Evolutionary conservation across 1,140 invertebrate species (phyloP), one percentile per base, ranked within the genome.

Genomic region (Pantala flavescens): DNA sequence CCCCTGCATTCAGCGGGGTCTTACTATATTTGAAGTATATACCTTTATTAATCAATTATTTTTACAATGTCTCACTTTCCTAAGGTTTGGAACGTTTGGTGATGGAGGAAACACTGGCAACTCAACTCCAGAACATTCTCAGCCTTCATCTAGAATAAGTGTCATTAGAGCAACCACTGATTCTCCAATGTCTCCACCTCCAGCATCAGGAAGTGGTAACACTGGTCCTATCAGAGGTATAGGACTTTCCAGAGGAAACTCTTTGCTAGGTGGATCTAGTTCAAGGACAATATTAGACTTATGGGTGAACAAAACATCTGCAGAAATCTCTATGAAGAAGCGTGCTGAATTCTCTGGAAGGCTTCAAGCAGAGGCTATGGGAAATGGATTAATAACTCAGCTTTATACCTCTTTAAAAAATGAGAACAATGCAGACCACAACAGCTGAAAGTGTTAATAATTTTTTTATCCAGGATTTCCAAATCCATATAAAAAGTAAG

Each of bases 291-390:
- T 91, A 1, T 81, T 91, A 0, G 91, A 93, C 72, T 87, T 92
- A 0, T 83, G 89, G 23, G 80, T 88, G 78, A 86, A 84, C 77
- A 76, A 84, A 79, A 79, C 71, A 16, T 76, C 70, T 14, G 24
- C 71, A 7, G 79, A 77, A 43, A 42, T 10, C 12, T 28, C n/a
- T 55, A 9, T 23, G 43, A 71, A 81, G 72, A 76, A 88, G 23
- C 85, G 91, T 23, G 86, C 88, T 0, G 93, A 96, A 76, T 95
- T 96, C 83, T 87, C 89, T 7, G 94, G 94, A 0, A 84, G 93
- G 43, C 78, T 89, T 36, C 90, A 88, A 72, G 88, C 88, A 71
- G 76, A 78, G 23, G 74, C 71, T 23, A 42, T 75, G 0, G 49
- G 49, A 5, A 63, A 3, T 16, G 49, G 49, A 21, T 21, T 63